Conservation (phyloP, 2,797 vertebrate genomes). For the Cyclura pinguis region DNA sequence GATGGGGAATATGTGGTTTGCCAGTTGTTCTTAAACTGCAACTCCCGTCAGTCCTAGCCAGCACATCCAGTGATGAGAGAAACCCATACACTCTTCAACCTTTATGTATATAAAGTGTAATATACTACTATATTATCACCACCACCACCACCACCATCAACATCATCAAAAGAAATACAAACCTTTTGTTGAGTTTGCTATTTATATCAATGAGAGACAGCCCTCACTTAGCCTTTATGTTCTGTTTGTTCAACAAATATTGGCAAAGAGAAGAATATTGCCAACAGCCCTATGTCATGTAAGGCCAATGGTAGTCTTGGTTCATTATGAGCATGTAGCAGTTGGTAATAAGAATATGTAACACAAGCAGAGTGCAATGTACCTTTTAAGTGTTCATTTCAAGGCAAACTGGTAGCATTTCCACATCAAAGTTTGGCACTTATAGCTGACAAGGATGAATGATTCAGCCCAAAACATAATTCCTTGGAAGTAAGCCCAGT, state of each 20-base stretch:
- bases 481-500: conserved; percentile 1
- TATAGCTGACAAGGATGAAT: neutral
- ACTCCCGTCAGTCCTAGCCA: neutral
- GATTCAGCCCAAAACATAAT: neutral
- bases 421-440: conserved; percentile 1
- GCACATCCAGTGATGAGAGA: neutral
- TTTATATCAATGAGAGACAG: neutral
- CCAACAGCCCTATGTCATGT: neutral
- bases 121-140: neutral
- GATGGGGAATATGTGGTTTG: neutral
- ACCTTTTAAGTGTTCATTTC: neutral
- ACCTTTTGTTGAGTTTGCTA: neutral
- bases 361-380: neutral
- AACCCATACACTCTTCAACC: neutral
- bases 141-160: neutral
- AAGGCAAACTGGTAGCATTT: neutral
- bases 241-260: neutral
- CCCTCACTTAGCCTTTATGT: neutral
- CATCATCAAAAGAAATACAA: neutral
- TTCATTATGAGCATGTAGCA: neutral
- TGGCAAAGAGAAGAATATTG: neutral
- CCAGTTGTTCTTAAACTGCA: neutral
- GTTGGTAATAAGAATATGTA: neutral
- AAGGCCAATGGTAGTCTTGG: neutral
- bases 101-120: neutral